These are phyloP conservation scores for Zygothrica quintamaculata DNA, from an alignment of 2,888 invertebrate species.

Conservation along the genomic window DNA sequence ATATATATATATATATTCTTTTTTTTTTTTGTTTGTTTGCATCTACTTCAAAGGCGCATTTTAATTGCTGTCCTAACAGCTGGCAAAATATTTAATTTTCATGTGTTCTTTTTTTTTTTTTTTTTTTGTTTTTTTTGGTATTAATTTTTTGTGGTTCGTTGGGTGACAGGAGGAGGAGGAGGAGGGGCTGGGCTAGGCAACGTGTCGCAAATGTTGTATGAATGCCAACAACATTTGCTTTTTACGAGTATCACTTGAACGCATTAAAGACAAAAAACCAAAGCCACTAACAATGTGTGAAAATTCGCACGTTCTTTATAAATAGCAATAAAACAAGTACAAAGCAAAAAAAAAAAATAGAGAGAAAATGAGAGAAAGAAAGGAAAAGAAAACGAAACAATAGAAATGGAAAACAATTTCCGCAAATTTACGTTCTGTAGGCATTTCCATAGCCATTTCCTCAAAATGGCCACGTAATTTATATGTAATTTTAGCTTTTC, in stretches of 20 bases:
- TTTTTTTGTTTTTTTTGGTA: slow-evolving; percentile 43
- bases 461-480: slow-evolving; percentile 3
- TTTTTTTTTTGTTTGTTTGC: neutral
- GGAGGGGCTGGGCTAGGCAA: slow-evolving; percentile 26
- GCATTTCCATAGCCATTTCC: slow-evolving; percentile 16
- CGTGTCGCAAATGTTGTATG: slow-evolving; percentile 47
- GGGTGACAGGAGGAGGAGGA: too few species aligned
- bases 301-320: slow-evolving; percentile 76
- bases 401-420: slow-evolving; percentile 57
- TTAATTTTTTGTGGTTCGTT: too few species aligned
- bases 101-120: slow-evolving; percentile 23
- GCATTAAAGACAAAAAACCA: slow-evolving; percentile 59
- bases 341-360: slow-evolving; percentile 7
- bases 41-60: slow-evolving; percentile 59
- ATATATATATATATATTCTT: too few species aligned
- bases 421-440: slow-evolving; percentile 34
- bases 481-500: neutral
- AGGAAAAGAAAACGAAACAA: slow-evolving; percentile 4
- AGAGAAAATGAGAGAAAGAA: slow-evolving; percentile 8
- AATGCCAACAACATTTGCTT: slow-evolving; percentile 64
- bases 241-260: slow-evolving; percentile 62
- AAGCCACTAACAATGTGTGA: slow-evolving; percentile 64
- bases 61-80: slow-evolving; percentile 69
- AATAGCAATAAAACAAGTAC: slow-evolving; percentile 61
- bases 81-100: slow-evolving; percentile 45